Evolutionary conservation across 2,888 invertebrate genomes (phyloP).

Genomic region (Adelognathus sp.): DNA sequence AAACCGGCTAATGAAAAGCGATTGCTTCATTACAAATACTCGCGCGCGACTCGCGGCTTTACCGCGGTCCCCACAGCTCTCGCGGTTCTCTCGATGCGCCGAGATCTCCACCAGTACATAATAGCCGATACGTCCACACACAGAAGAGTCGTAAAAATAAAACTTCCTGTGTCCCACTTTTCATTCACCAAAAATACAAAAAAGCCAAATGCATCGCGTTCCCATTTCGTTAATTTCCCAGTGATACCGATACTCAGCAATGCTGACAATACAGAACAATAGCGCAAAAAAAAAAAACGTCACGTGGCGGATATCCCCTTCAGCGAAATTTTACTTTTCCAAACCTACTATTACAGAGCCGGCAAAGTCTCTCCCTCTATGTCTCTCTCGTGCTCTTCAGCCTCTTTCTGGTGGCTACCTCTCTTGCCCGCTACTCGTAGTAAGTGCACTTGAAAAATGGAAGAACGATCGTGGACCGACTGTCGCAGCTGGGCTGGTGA

Average conservation of each 20-base stretch:
- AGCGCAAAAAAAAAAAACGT: neutral
- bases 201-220: neutral
- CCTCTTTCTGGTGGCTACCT: constrained; percentile 11
- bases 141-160: constrained; percentile 22
- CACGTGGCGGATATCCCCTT: constrained; percentile 14
- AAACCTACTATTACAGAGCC: constrained; percentile 12
- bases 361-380: neutral
- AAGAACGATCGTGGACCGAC: constrained; percentile 69
- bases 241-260: neutral
- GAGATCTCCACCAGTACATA: constrained; percentile 30
- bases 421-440: constrained; percentile 51
- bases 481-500: constrained; percentile 69
- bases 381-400: neutral
- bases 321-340: constrained; percentile 31
- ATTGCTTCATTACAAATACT: constrained; percentile 61
- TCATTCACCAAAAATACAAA: neutral
- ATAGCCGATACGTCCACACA: constrained; percentile 14
- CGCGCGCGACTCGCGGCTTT: constrained; percentile 49
- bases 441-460: constrained; percentile 74
- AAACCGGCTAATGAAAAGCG: constrained; percentile 61
- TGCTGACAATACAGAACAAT: neutral
- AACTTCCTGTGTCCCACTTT: neutral
- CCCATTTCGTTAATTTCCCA: constrained; percentile 8
- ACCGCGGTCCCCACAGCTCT: constrained; percentile 29
- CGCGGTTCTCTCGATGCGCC: constrained; percentile 36